A percentile compares a stretch with the other conserved stretches of the same genome.
These are phyloP conservation scores for Pristionchus mayeri DNA, from an alignment of 2,888 invertebrate genomes.

Conservation along the genomic window DNA sequence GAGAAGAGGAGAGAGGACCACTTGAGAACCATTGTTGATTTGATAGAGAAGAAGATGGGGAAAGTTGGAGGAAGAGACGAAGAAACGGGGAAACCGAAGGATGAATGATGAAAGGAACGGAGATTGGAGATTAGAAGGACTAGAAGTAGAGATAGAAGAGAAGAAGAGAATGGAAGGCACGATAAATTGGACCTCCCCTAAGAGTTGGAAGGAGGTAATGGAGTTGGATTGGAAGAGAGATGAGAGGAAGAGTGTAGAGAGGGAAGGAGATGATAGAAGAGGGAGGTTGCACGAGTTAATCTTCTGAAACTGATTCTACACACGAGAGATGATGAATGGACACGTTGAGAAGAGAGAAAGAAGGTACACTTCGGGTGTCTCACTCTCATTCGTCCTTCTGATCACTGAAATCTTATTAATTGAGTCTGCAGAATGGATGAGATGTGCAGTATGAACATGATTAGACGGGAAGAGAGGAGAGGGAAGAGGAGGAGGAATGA, in stretches of 20 bases:
- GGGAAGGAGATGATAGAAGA: conserved; percentile 27
- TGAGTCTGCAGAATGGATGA: too few relatives aligned
- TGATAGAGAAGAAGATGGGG: conserved; percentile 1
- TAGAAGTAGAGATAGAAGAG: not conserved
- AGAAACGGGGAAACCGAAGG: too few relatives aligned
- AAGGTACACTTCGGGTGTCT: too few relatives aligned
- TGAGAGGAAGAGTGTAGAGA: conserved; percentile 47
- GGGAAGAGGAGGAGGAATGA: not conserved
- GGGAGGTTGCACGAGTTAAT: conserved; percentile 41
- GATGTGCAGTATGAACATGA: conserved; percentile 40
- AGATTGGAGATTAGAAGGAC: not conserved
- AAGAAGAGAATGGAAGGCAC: conserved; percentile 14
- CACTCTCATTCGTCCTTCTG: not conserved
- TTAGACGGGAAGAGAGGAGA: not conserved
- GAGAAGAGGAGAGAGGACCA: not conserved
- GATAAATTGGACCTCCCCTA: conserved; percentile 33
- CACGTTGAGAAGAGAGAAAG: not conserved
- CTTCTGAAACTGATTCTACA: not conserved
- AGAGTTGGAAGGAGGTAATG: conserved; percentile 7
- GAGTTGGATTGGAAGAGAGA: conserved; percentile 39
- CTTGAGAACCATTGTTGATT: not conserved
- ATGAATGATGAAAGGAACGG: conserved; percentile 18
- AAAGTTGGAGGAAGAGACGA: not conserved
- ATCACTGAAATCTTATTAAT: not conserved
- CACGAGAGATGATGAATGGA: not conserved